These are phyloP conservation scores for Nerophis lumbriciformis DNA, from an alignment of 2,113 vertebrate species.

Conservation along the genomic window DNA sequence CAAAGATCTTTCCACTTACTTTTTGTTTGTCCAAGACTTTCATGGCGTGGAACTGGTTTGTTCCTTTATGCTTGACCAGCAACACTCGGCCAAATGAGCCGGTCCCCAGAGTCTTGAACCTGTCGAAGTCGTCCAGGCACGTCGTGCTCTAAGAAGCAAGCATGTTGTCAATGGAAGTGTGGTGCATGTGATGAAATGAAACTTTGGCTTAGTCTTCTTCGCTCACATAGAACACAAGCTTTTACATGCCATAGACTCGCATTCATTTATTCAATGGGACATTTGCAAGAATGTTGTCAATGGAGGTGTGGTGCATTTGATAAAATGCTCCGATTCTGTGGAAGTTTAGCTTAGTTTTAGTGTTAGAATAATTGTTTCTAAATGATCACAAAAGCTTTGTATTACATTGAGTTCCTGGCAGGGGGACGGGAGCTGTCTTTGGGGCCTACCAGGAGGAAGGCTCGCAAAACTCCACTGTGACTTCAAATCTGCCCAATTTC, in stretches of 20 bases:
- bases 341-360: not conserved
- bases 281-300: no score
- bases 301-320: not conserved
- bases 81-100: conserved; percentile 98
- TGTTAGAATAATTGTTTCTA: no score
- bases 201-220: not conserved
- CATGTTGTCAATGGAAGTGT: conserved; percentile 8
- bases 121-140: conserved; percentile 93
- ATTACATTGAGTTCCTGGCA: no score
- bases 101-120: conserved; percentile 95
- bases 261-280: no score
- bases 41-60: conserved; percentile 97
- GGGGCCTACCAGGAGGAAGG: no score
- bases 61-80: conserved; percentile 96
- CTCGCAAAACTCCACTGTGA: no score
- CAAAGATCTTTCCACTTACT: conserved; percentile 67
- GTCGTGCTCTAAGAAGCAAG: conserved; percentile 83
- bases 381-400: no score
- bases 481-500: no score
- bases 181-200: not conserved
- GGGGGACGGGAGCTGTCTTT: no score
- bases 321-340: not conserved
- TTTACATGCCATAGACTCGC: no score
- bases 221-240: not conserved
- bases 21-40: conserved; percentile 99